phyloP scores from a whole-genome alignment of 1,140 invertebrate genomes.

The Ctenoplectra terminalis region DNA sequence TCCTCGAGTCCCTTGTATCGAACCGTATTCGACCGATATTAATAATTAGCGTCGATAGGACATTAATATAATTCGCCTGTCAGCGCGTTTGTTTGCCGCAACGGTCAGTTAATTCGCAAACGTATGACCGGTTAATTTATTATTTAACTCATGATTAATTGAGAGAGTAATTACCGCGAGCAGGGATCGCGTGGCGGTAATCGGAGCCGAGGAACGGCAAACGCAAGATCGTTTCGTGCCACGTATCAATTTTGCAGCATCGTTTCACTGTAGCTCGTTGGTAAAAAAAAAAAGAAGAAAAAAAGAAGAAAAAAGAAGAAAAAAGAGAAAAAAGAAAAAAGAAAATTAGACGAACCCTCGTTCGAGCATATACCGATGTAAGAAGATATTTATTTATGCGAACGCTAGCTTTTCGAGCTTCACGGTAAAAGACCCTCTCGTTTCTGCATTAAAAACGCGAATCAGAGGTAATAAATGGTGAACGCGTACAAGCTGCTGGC shows the following conservation, averaged over 20 bases:
- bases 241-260: neutral
- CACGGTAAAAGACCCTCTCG: too few species aligned
- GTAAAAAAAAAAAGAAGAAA: neutral
- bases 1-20: neutral
- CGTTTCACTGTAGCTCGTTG: neutral
- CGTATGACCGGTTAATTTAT: conserved; percentile 11
- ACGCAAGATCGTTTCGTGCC: neutral
- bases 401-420: too few species aligned
- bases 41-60: conserved; percentile 12
- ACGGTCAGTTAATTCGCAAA: conserved; percentile 13
- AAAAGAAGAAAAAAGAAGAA: too few species aligned
- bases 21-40: neutral
- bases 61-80: conserved; percentile 28
- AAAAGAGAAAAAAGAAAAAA: too few species aligned
- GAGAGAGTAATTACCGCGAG: neutral
- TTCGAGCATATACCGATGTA: too few species aligned
- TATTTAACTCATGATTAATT: conserved; percentile 38
- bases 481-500: neutral
- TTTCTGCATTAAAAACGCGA: neutral
- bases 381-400: too few species aligned
- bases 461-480: neutral
- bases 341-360: too few species aligned
- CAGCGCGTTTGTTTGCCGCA: conserved; percentile 22
- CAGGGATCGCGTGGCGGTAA: neutral
- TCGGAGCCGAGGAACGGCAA: neutral